Conservation (phyloP, 2,113 vertebrate genomes). For the Callipepla squamata region DNA sequence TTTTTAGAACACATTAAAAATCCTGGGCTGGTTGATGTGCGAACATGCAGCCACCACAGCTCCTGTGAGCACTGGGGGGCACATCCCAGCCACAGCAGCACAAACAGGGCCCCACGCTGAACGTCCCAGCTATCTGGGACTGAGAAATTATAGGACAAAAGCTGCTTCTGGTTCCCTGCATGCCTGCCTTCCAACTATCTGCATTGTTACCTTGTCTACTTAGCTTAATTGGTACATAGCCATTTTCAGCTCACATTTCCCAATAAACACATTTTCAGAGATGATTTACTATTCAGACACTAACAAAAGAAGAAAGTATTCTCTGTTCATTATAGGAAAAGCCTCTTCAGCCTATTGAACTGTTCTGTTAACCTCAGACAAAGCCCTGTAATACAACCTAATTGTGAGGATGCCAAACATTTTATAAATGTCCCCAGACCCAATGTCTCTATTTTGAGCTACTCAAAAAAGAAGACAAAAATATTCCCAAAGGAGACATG, state of each 20-base stretch:
- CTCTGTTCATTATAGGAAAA: not conserved
- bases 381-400: conserved; percentile 14
- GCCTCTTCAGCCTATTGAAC: conserved; percentile 31
- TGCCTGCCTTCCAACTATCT: not conserved
- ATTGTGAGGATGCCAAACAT: conserved; percentile 34
- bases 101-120: not conserved
- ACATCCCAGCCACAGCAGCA: not conserved
- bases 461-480: not conserved
- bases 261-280: conserved; percentile 47
- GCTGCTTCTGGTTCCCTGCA: not conserved
- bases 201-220: not conserved
- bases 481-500: not conserved
- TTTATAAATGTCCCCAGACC: not conserved
- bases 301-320: conserved; percentile 47
- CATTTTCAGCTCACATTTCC: conserved; percentile 13
- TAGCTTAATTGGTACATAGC: not conserved
- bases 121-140: fast-evolving
- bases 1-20: not conserved
- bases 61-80: not conserved
- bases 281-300: conserved; percentile 16
- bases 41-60: not conserved
- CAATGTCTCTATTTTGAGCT: not conserved
- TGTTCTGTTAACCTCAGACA: conserved; percentile 41
- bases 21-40: not conserved
- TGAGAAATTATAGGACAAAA: not conserved